Base-by-base conservation (phyloP, 2,888 invertebrate species). In the Parapristionchus giblindavisi region DNA sequence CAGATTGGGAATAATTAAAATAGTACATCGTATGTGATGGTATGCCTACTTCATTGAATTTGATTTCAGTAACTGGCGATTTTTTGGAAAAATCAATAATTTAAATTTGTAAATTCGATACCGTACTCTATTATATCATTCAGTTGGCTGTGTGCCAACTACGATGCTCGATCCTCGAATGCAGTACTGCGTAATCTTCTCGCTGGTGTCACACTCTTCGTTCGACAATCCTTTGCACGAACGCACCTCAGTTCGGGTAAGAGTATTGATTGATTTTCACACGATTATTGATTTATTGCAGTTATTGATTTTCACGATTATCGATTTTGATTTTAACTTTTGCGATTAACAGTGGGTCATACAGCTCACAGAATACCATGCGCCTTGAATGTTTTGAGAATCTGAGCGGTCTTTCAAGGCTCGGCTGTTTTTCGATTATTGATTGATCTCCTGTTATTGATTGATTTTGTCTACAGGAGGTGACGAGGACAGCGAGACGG, bases 201-300 rank as follows among this genome's bases (percentile, higher is more conserved):
- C 3, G 21, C 34, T 27, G 70, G 95, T 51, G 90, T 96, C 81
- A 96, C 95, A 24, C 93, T 94, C 0, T 97, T 95, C 89, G 94
- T 97, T 21, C 96, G 97, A 89, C 95, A 94, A 70, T 91, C 95
- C 84, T 79, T 84, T 34, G 63, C 77, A 11, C 52, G 77, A 11
- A 79, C 79, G 5, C 77, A 77, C 29, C 77, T 78, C 65, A 76
- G 73, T 34, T 79, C 80, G 1, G 79, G 77, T 78, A 76, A 76
- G 8, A 24, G 27, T 2, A 27, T 29, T 40, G 8, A 14, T 63
- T 24, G 27, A 4, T 34, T 5, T 27, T 24, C n/a, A n/a, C n/a
- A n/a, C n/a, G n/a, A n/a, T n/a, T n/a, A n/a, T n/a, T n/a, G n/a
- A n/a, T n/a, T n/a, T n/a, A n/a, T n/a, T n/a, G n/a, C n/a, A n/a